Percentiles rank a stretch among this genome's conserved stretches.
Evolutionary conservation across 2,888 invertebrate genomes (phyloP).

Genomic region (Neoscelio sp.): DNA sequence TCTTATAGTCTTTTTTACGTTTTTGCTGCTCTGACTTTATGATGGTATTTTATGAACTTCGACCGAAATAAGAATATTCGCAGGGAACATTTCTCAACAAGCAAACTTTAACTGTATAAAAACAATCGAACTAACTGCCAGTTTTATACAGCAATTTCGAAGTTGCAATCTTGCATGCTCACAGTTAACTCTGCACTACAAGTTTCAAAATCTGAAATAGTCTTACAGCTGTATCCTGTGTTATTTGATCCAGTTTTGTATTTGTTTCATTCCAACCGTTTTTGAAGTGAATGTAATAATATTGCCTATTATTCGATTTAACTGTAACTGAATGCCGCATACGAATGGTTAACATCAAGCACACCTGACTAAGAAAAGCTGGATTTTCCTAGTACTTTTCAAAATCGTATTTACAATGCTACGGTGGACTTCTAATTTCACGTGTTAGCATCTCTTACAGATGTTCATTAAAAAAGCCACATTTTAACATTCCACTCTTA

Average conservation of each 20-base stretch:
- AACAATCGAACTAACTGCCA: slow-evolving; percentile 51
- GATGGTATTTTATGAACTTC: slow-evolving; percentile 36
- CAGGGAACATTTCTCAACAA: slow-evolving; percentile 47
- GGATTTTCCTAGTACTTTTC: slow-evolving; percentile 2
- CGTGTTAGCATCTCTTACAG: too few species aligned
- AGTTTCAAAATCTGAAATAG: slow-evolving; percentile 27
- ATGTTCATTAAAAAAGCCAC: too few species aligned
- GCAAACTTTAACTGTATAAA: slow-evolving; percentile 36
- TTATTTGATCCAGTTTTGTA: slow-evolving; percentile 17
- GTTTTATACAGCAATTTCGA: slow-evolving; percentile 43
- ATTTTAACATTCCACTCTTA: too few species aligned
- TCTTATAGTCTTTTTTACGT: not conserved
- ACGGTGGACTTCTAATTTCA: too few species aligned
- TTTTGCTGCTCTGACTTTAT: slow-evolving; percentile 20
- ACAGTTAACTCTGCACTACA: slow-evolving; percentile 21
- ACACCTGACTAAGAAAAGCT: slow-evolving; percentile 2
- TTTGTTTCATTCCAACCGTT: slow-evolving; percentile 12
- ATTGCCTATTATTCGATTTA: slow-evolving; percentile 19
- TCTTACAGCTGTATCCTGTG: slow-evolving; percentile 26
- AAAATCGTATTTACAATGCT: not conserved
- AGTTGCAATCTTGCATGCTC: slow-evolving; percentile 38
- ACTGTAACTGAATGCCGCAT: slow-evolving; percentile 18
- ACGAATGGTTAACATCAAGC: slow-evolving; percentile 1
- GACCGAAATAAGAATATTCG: slow-evolving; percentile 32
- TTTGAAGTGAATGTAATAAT: slow-evolving; percentile 25